These are phyloP conservation scores for Nomada ferruginata DNA, from an alignment of 2,888 invertebrate species.

Conservation along the genomic window DNA sequence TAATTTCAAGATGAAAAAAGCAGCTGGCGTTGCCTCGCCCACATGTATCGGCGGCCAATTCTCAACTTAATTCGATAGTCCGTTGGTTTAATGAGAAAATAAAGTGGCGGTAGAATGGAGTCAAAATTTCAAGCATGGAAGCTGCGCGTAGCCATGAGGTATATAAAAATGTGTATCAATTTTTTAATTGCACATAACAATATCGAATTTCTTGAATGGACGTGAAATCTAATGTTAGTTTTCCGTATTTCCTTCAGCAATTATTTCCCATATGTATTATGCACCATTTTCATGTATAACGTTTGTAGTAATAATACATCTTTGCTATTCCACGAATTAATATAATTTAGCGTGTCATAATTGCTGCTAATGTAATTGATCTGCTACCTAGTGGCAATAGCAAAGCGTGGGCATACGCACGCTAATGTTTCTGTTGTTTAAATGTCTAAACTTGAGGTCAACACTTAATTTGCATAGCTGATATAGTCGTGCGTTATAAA, in stretches of 20 bases:
- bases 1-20: slow-evolving; percentile 65
- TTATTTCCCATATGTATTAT: too few relatives aligned
- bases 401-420: slow-evolving; percentile 17
- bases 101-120: too few relatives aligned
- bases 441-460: slow-evolving; percentile 39
- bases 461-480: slow-evolving; percentile 38
- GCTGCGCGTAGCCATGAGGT: too few relatives aligned
- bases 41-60: background rate
- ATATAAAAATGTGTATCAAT: too few relatives aligned
- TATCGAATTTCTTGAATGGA: too few relatives aligned
- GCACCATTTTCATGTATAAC: too few relatives aligned
- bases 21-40: slow-evolving; percentile 41
- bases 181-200: too few relatives aligned
- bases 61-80: slow-evolving; percentile 2
- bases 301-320: too few relatives aligned
- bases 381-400: slow-evolving; percentile 1
- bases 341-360: background rate
- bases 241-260: too few relatives aligned
- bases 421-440: slow-evolving; percentile 33
- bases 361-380: slow-evolving; percentile 20
- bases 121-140: too few relatives aligned
- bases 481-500: slow-evolving; percentile 13
- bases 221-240: too few relatives aligned
- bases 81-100: too few relatives aligned
- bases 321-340: background rate